Evolutionary conservation across 1,140 invertebrate genomes (phyloP).

Genomic region (Drosophila neocordata): DNA sequence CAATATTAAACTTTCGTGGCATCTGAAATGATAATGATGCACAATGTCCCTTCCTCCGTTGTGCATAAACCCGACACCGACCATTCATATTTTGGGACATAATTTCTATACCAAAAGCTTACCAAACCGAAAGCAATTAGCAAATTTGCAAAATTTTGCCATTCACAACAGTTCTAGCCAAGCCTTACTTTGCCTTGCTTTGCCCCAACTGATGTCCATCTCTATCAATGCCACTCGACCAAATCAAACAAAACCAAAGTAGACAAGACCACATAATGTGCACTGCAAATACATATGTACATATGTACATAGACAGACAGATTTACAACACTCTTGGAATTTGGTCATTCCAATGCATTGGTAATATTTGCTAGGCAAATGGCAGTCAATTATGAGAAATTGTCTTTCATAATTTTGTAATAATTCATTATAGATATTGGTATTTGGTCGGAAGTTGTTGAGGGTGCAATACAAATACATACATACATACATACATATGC

Average conservation of each 20-base stretch:
- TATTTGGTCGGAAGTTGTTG: slow-evolving; percentile 32
- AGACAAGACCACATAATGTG: slow-evolving; percentile 30
- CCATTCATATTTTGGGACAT: background rate
- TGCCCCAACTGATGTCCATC: background rate
- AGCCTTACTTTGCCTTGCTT: slow-evolving; percentile 33
- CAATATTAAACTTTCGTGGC: background rate
- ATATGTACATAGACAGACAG: background rate
- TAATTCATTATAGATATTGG: slow-evolving; percentile 45
- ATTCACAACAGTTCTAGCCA: slow-evolving; percentile 1
- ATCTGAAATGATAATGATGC: slow-evolving; percentile 1
- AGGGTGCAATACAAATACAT: too few species aligned
- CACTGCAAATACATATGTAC: too few species aligned
- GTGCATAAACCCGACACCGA: too few species aligned
- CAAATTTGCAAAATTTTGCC: slow-evolving; percentile 69
- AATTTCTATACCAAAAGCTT: slow-evolving; percentile 16
- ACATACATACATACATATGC: background rate
- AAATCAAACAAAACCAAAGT: slow-evolving; percentile 4
- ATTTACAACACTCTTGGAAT: slow-evolving; percentile 25
- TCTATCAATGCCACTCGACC: slow-evolving; percentile 4
- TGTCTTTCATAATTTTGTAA: slow-evolving; percentile 55
- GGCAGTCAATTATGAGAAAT: slow-evolving; percentile 62
- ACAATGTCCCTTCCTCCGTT: background rate
- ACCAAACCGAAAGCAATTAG: slow-evolving; percentile 68
- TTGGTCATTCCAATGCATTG: slow-evolving; percentile 9
- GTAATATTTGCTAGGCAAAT: slow-evolving; percentile 53